A percentile compares a stretch with the other conserved stretches of the same genome.
phyloP scores from a whole-genome alignment of 2,888 invertebrate species.

The Apamea anceps region DNA sequence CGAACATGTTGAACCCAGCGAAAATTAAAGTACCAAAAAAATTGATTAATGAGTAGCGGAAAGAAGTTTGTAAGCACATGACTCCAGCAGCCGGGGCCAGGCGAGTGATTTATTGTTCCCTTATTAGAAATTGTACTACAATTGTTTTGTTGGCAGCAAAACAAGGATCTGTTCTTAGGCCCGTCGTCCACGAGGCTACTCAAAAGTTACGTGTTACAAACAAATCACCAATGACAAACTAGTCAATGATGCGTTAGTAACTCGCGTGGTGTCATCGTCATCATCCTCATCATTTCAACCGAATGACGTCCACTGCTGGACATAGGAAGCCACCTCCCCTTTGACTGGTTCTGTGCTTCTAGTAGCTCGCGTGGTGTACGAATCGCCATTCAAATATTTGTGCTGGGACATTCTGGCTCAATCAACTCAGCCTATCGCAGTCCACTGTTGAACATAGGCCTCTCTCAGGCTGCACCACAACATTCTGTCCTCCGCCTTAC shows the following conservation, averaged over 20 bases:
- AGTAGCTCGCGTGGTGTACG: neutral
- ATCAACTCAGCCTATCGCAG: neutral
- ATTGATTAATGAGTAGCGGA: slow-evolving; percentile 55
- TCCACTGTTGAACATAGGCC: neutral
- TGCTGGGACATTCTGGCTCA: neutral
- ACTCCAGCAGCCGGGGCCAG: slow-evolving; percentile 48
- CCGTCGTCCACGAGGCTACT: neutral
- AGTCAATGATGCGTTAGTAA: neutral
- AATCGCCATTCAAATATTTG: neutral
- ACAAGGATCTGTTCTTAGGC: slow-evolving; percentile 17
- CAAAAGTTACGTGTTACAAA: neutral
- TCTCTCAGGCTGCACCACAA: neutral
- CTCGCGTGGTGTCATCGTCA: neutral
- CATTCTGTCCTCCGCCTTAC: neutral
- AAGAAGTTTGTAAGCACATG: slow-evolving; percentile 59
- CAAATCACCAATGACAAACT: neutral
- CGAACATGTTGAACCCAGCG: slow-evolving; percentile 26
- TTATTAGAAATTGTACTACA: slow-evolving; percentile 58
- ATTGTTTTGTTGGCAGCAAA: slow-evolving; percentile 47
- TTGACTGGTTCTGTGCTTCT: neutral
- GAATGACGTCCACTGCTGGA: no score
- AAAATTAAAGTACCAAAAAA: slow-evolving; percentile 49
- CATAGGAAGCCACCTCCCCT: no score
- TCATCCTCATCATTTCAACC: no score
- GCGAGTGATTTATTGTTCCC: slow-evolving; percentile 50